Percentiles rank a stretch among this genome's conserved stretches.
Conservation (phyloP, 1,140 invertebrate genomes). For the Bombus consobrinus region DNA sequence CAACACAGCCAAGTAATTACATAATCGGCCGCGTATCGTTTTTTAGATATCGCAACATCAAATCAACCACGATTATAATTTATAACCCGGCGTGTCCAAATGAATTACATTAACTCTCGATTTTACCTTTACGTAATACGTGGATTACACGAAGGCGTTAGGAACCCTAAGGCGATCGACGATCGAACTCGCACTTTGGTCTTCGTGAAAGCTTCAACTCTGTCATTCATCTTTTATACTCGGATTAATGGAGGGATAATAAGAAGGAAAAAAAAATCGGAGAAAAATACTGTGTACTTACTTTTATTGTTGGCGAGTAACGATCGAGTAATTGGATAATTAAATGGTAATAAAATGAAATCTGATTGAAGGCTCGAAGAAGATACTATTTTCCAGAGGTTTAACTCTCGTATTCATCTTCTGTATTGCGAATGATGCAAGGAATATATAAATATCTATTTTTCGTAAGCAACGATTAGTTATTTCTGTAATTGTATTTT, state of each 20-base stretch:
- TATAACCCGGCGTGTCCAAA: conserved; percentile 13
- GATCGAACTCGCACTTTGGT: neutral
- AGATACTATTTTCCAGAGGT: too few species aligned
- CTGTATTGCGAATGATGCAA: too few species aligned
- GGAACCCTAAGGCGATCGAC: neutral
- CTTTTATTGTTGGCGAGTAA: neutral
- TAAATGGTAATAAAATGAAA: neutral
- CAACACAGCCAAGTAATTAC: neutral
- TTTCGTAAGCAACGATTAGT: neutral
- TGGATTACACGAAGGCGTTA: neutral
- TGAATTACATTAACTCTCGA: conserved; percentile 41
- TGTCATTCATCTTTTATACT: neutral
- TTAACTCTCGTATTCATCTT: too few species aligned
- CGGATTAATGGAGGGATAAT: too few species aligned
- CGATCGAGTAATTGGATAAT: neutral
- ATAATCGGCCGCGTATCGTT: conserved; percentile 21
- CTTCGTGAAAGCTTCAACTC: conserved; percentile 6
- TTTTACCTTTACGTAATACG: conserved; percentile 44
- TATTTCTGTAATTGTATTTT: neutral
- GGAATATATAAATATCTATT: neutral
- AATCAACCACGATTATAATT: conserved; percentile 34
- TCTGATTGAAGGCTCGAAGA: too few species aligned
- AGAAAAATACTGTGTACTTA: neutral
- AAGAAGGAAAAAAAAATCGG: neutral
- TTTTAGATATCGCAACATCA: conserved; percentile 30